A percentile compares a stretch with the other conserved stretches of the same genome.
Conservation (phyloP, 1,140 invertebrate species). For the Drosophila pruinosa region DNA sequence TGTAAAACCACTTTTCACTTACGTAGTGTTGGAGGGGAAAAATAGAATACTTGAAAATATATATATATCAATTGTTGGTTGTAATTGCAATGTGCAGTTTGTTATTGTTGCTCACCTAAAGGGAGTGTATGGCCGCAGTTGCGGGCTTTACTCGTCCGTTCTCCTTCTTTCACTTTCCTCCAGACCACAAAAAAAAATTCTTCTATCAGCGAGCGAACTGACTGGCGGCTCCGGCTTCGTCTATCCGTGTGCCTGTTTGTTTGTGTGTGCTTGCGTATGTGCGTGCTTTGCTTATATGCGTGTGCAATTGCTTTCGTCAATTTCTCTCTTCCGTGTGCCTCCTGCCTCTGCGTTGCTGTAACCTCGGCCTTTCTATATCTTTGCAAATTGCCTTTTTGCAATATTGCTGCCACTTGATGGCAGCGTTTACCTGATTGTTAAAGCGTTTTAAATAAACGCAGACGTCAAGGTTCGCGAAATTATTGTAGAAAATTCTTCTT, state of each 20-base stretch:
- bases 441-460: neutral
- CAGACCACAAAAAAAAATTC: slow-evolving; percentile 6
- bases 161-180: neutral
- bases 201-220: neutral
- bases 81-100: slow-evolving; percentile 51
- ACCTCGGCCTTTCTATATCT: neutral
- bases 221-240: slow-evolving; percentile 30
- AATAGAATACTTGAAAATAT: slow-evolving; percentile 80
- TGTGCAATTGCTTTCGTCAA: slow-evolving; percentile 22
- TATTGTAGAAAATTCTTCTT: neutral
- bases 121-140: slow-evolving; percentile 25
- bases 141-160: slow-evolving; percentile 14
- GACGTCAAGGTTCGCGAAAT: neutral
- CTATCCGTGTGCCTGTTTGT: neutral
- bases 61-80: slow-evolving; percentile 74
- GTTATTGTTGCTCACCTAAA: slow-evolving; percentile 67
- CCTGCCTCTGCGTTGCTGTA: neutral
- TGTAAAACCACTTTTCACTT: slow-evolving; percentile 50
- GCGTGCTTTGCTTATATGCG: neutral
- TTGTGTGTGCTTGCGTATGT: slow-evolving; percentile 7
- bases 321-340: slow-evolving; percentile 7
- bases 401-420: neutral
- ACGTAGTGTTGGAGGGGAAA: slow-evolving; percentile 73
- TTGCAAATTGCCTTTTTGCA: neutral
- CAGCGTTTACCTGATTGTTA: slow-evolving; percentile 28